Evolutionary conservation across 2,888 invertebrate species (phyloP), one percentile per base, ranked within the genome.

Genomic region (Anaspis maculata): DNA sequence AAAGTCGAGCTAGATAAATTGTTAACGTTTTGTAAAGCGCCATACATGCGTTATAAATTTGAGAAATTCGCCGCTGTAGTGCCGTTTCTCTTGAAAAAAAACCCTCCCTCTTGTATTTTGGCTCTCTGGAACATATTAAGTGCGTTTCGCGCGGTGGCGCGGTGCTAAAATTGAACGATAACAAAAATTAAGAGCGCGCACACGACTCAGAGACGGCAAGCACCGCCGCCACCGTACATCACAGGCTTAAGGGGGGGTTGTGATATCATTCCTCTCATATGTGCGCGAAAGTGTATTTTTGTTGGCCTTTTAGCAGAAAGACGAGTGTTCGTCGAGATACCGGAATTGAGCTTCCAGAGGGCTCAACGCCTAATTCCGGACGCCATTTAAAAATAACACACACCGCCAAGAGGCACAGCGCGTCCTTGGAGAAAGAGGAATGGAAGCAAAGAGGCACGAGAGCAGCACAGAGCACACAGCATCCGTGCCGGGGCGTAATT

Each of bases 1-100:
- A 58, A 56, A 57, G 57, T 54, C 57, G 53, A 56, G 57, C 59
- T 45, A 56, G 56, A 58, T 58, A 59, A 61, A 58, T 59, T 58
- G 59, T 56, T 48, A 52, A 51, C 57, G 57, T 56, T 59, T 59
- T 58, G 56, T 58, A 56, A 57, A 54, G 56, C 51, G 52, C 53
- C 52, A 45, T 48, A 48, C 40, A 51, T 42, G 44, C n/a, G n/a
- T 45, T 44, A 48, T 49, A 44, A 46, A 44, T 41, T 45, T 37
- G 27, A 31, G 37, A 37, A 40, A 40, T 42, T 34, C 34, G 28
- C n/a, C n/a, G n/a, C n/a, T n/a, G n/a, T n/a, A n/a, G n/a, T n/a
- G n/a, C n/a, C n/a, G n/a, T n/a, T n/a, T n/a, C n/a, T n/a, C n/a
- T n/a, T n/a, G n/a, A n/a, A n/a, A n/a, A n/a, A n/a, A n/a, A n/a